A percentile compares a stretch with the other conserved stretches of the same genome.
phyloP scores from a whole-genome alignment of 1,140 invertebrate genomes.

The Nephila pilipes region DNA sequence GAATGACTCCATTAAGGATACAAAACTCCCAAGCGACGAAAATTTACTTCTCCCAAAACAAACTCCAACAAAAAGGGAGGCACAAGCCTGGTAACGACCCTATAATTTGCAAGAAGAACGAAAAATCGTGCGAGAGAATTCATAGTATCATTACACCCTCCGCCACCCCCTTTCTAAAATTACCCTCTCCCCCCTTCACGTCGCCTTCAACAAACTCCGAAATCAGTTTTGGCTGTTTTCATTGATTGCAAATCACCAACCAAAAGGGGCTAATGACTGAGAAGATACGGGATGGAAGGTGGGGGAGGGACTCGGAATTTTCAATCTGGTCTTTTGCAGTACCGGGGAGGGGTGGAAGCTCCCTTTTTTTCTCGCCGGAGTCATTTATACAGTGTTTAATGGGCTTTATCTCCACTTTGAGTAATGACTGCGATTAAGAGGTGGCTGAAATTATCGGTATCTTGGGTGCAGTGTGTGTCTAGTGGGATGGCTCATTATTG shows the following conservation, averaged over 20 bases:
- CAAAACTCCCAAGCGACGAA: constrained; percentile 15
- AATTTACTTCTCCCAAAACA: constrained; percentile 63
- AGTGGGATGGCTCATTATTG: constrained; percentile 7
- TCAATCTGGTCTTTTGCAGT: constrained; percentile 13
- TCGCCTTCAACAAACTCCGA: constrained; percentile 4
- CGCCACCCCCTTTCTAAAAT: background rate
- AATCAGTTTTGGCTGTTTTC: constrained; percentile 67
- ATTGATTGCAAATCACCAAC: constrained; percentile 55
- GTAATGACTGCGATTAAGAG: constrained; percentile 67
- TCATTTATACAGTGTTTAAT: constrained; percentile 69
- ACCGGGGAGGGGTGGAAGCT: background rate
- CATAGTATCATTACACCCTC: constrained; percentile 18
- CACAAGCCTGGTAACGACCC: constrained; percentile 46
- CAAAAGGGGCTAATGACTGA: constrained; percentile 60
- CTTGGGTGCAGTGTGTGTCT: constrained; percentile 6
- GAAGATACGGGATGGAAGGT: background rate
- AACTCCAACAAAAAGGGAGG: constrained; percentile 66
- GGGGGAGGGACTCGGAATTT: constrained; percentile 31
- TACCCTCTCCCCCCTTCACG: background rate
- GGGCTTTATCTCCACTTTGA: constrained; percentile 72
- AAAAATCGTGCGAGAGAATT: constrained; percentile 4
- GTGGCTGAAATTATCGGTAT: constrained; percentile 62
- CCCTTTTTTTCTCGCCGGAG: constrained; percentile 5
- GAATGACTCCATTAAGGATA: constrained; percentile 40
- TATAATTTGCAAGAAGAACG: constrained; percentile 65